Evolutionary conservation across 2,888 invertebrate species (phyloP), one percentile per base, ranked within the genome.

Genomic region (Synanthedon andrenaeformis): DNA sequence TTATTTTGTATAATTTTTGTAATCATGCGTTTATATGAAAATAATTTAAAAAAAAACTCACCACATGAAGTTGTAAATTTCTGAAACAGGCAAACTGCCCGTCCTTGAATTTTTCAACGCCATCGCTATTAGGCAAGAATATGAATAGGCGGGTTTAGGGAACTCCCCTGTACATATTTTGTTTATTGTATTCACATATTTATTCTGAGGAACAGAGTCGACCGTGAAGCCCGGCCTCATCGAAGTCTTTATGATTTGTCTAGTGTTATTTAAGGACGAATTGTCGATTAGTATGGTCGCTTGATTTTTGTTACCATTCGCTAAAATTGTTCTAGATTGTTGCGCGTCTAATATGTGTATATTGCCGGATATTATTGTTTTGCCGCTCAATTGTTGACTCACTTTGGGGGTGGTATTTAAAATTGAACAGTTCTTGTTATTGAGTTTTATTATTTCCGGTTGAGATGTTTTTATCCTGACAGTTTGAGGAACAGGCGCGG

Each of bases 1-100:
- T 3, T 19, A 19, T 19, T 19, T 19, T 19, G 19, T 19, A 19
- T 19, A 3, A 23, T 35, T 35, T 35, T 35, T 10, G 3, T 35
- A 10, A 10, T 35, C 1, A 10, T 35, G 35, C 8, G 10, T 35
- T 35, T 35, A 35, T 35, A 1, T 8, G 2, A 35, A 6, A 35
- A 35, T 10, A 10, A 2, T n/a, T n/a, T 23, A 23, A 10, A 1
- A 35, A 8, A 35, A n/a, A 19, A 89, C 93, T 91, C 85, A 96
- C 94, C 97, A 98, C 95, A 99, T 98, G 74, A 99, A 99, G 77
- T 96, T 97, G 82, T 99, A 99, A 65, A 99, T 99, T 88, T 99
- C 99, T 11, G 97, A 97, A 42, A 99, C 99, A 3, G 98, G 98
- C 67, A 99, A 84, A 67, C 96, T 96, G 54, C 98, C 98, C 54